Conservation (phyloP, 2,888 invertebrate species). For the Lasius platythorax region DNA sequence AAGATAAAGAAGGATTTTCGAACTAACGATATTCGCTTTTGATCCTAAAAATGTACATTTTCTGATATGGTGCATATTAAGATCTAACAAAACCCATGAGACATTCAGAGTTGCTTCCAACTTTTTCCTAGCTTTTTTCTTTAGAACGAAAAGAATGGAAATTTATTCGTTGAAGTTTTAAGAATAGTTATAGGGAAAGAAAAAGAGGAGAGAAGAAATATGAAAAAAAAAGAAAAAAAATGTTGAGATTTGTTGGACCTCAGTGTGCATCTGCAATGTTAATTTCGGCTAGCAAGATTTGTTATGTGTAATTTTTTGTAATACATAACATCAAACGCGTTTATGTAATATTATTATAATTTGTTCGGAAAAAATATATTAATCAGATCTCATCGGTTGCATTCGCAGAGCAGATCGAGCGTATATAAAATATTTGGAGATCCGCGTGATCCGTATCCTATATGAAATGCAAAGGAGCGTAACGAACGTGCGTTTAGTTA, state of each 20-base stretch:
- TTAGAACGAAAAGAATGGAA: constrained; percentile 16
- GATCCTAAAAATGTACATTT: not conserved
- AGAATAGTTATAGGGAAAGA: constrained; percentile 1
- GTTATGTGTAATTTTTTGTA: not conserved
- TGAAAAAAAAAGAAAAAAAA: constrained; percentile 9
- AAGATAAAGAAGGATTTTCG: not conserved
- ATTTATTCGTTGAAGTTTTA: constrained; percentile 18
- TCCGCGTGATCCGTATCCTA: not conserved
- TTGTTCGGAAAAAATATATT: not conserved
- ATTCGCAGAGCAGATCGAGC: not conserved
- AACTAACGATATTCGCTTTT: not conserved
- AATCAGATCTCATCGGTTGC: not conserved
- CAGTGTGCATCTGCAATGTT: constrained; percentile 1
- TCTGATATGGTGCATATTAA: not conserved
- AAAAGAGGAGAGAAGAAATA: not conserved
- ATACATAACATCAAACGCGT: constrained; percentile 3
- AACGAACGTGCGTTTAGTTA: constrained; percentile 17
- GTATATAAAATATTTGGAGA: constrained; percentile 8
- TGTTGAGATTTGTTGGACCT: constrained; percentile 6
- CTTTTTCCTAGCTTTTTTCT: not conserved
- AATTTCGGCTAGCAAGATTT: not conserved
- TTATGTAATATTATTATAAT: not conserved
- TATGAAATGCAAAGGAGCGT: constrained; percentile 23
- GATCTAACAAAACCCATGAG: not conserved
- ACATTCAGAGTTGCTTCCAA: not conserved